Evolutionary conservation across 2,113 vertebrate genomes (phyloP).

Genomic region (Mugil cephalus): DNA sequence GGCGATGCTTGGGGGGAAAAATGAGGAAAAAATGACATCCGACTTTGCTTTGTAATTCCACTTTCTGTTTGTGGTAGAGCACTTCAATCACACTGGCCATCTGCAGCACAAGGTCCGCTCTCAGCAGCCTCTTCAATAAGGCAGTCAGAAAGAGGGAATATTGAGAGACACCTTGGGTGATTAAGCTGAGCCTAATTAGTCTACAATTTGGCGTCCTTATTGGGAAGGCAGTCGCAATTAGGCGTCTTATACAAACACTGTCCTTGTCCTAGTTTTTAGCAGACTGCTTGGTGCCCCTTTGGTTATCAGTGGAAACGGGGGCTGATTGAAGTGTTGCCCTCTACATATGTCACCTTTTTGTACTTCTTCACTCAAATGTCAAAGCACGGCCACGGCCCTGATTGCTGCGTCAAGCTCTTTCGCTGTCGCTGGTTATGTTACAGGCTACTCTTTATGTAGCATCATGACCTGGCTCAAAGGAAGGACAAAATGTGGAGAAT

Average conservation of each 20-base stretch:
- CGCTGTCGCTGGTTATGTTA: background rate
- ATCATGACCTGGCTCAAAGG: too few relatives aligned
- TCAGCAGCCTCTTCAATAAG: conserved; percentile 48
- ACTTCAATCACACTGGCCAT: conserved; percentile 64
- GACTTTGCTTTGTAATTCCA: conserved; percentile 13
- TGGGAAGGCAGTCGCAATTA: conserved; percentile 52
- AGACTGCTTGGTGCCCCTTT: conserved; percentile 13
- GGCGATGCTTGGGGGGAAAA: background rate
- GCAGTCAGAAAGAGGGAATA: conserved; percentile 58
- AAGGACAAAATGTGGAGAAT: too few relatives aligned
- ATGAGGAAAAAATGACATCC: background rate
- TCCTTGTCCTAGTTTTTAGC: conserved; percentile 33
- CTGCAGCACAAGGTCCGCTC: conserved; percentile 44
- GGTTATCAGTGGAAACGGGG: conserved; percentile 21
- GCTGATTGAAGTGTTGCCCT: conserved; percentile 54
- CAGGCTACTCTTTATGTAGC: background rate
- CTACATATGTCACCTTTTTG: conserved; percentile 27
- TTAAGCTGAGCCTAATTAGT: conserved; percentile 70
- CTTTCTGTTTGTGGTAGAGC: conserved; percentile 5
- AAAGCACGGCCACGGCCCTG: conserved; percentile 28
- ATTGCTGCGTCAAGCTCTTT: conserved; percentile 32
- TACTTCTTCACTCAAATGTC: conserved; percentile 32
- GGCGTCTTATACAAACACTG: conserved; percentile 30
- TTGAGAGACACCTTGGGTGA: conserved; percentile 64
- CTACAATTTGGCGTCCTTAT: conserved; percentile 49